These are phyloP conservation scores for Sphinx pinastri DNA, from an alignment of 2,888 invertebrate species.

Conservation along the genomic window DNA sequence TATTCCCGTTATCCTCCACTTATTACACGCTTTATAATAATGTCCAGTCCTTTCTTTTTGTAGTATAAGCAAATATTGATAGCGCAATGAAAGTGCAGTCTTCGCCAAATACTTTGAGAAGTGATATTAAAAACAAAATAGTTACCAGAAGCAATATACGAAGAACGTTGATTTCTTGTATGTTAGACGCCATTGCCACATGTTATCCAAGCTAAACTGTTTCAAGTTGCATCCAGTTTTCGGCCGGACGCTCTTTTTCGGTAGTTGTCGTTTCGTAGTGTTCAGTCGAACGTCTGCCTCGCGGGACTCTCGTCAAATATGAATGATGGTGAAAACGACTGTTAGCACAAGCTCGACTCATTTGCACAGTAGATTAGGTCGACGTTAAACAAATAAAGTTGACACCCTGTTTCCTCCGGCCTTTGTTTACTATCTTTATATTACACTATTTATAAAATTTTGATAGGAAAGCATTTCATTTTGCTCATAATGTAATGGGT, in stretches of 20 bases:
- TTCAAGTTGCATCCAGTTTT: constrained; percentile 35
- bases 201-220: constrained; percentile 39
- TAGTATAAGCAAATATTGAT: too few species aligned
- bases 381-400: constrained; percentile 71
- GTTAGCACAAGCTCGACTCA: constrained; percentile 62
- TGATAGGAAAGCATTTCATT: constrained; percentile 3
- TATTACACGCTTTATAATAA: too few species aligned
- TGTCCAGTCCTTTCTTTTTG: too few species aligned
- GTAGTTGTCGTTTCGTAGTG: constrained; percentile 59
- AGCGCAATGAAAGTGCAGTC: background rate
- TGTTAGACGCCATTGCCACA: constrained; percentile 63
- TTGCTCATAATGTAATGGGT: background rate
- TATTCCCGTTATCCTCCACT: too few species aligned
- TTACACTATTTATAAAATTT: constrained; percentile 33
- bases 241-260: constrained; percentile 42
- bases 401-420: constrained; percentile 73
- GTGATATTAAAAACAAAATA: constrained; percentile 29
- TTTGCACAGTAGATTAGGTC: constrained; percentile 69
- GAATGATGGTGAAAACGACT: constrained; percentile 59
- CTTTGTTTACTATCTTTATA: constrained; percentile 40
- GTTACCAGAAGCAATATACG: constrained; percentile 61
- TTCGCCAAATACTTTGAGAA: background rate
- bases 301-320: constrained; percentile 57
- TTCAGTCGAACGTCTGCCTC: constrained; percentile 59
- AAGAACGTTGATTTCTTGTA: constrained; percentile 53